Evolutionary conservation across 2,888 invertebrate species (phyloP), one percentile per base, ranked within the genome.

Genomic region (Stictocephala bisonia): DNA sequence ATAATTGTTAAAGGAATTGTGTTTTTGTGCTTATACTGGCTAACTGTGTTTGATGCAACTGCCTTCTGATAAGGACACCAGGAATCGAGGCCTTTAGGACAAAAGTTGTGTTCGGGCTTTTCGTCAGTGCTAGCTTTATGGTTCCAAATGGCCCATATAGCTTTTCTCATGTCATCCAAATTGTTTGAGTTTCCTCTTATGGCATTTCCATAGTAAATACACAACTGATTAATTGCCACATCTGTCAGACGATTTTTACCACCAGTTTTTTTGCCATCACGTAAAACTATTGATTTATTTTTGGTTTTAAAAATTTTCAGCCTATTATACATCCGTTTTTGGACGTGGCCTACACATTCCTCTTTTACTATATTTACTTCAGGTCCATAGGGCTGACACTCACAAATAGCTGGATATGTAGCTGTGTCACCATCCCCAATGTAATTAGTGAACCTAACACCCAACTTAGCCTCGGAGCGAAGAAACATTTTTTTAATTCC

Each of bases 61-160:
- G 76, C 76, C 60, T 73, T 74, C 41, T 76, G 75, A 44, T 75
- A 79, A 20, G 72, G 70, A 69, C 78, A 79, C 77, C 77, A 79
- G 0, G 70, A 74, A 6, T 76, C 70, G 3, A 9, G 24, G 40
- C 77, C 77, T 24, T 56, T 7, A 15, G 72, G 78, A 51, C 78
- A 79, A 11, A 73, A 56, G 15, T 76, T 44, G 51, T 80, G n/a
- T 78, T 56, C 77, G n/a, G 3, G 78, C 79, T 24, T 78, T n/a
- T 76, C 60, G 24, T 79, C 77, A 7, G 79, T 78, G 1, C 78
- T 79, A 2, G 64, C 64, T 22, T 41, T 64, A 13, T 64, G 41
- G 13, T 64, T 40, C 41, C 64, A 64, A 40, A 64, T 20, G 7
- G 35, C 64, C 64, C 64, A 64, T 29, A 64, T 20, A n/a, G 40